Base-by-base conservation (phyloP, 2,888 invertebrate genomes). In the Pollenia amentaria region DNA sequence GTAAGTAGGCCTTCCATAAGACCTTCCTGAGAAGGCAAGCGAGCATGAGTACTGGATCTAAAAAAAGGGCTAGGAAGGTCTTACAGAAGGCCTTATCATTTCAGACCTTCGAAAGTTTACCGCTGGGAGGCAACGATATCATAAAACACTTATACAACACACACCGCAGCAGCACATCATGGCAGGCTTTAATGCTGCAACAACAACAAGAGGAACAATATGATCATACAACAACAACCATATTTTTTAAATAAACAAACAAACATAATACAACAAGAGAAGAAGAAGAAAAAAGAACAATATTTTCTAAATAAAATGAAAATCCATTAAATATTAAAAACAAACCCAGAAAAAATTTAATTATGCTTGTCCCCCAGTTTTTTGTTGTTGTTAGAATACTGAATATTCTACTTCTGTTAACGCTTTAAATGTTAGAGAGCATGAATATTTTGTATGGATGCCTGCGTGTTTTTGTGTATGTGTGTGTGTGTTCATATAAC, bases 241-340 rank as follows among this genome's bases (percentile, higher is more conserved):
- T 65, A 55, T 55, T 73, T 80, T 42, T 55, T 40, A 55, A 72
- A 73, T 62, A 53, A 64, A 80, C 60, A 53, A 51, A n/a, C n/a
- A 69, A 76, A 82, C 42, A 82, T 62, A 76, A 55, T 3, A 14
- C 16, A 51, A 57, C 9, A 51, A 60, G 18, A 64, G 46, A 38
- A 60, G 7, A 2, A 53, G 29, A 60, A 70, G 16, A 18, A 65
- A 80, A 85, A 82, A 78, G 78, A 82, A 85, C 82, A 82, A 85
- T 85, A 82, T 85, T 85, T 85, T 85, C 82, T 85, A 85, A 85
- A 85, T 85, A 82, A 85, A 85, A 85, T 82, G 85, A 85, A 82
- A 85, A 85, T 85, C 82, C 82, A 85, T 85, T 85, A 82, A 85
- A 85, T 85, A 85, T 85, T 85, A 82, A 82, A 85, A 85, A 82